Evolutionary conservation across 2,888 invertebrate genomes (phyloP), one percentile per base, ranked within the genome.

Genomic region (Callyntrura guangdongensis): DNA sequence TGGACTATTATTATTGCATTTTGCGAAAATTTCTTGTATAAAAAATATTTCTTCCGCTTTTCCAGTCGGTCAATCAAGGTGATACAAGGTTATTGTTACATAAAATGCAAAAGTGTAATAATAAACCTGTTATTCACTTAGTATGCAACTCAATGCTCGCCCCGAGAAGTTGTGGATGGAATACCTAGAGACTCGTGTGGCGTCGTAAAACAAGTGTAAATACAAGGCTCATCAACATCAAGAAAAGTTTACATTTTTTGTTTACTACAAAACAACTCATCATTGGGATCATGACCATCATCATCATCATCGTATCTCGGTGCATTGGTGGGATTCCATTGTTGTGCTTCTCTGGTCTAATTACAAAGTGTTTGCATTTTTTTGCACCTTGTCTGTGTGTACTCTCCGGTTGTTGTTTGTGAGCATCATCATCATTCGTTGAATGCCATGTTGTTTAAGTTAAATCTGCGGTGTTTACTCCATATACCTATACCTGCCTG

Each of bases 51-150:
- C 90, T 90, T 90, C 86, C 86, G 90, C 86, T 86, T 90, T 90
- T 90, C 86, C 90, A 86, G 86, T 82, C 90, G 82, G 86, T 67
- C 86, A 90, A 74, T 22, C 86, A 90, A 90, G 90, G 90, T 90
- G 90, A 90, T 90, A 20, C 83, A 82, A 90, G 90, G 90, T 90
- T 90, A 90, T 90, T 82, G 86, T 90, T 86, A 86, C 90, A 90
- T 90, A 82, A 90, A 90, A 61, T 90, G 86, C 72, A 86, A 82
- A 86, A 90, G 82, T 90, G 86, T 90, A 53, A 82, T 82, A 85
- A 69, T 85, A 82, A 90, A 90, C 90, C 90, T 86, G 90, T 90
- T 90, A 90, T 86, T 90, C 90, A 74, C 86, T 90, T 86, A 67
- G 86, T 83, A 90, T 90, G 72, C 90, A 86, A 64, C 82, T 45